These are phyloP conservation scores for Nephrotoma guestfalica DNA, from an alignment of 2,888 invertebrate species.

Conservation along the genomic window DNA sequence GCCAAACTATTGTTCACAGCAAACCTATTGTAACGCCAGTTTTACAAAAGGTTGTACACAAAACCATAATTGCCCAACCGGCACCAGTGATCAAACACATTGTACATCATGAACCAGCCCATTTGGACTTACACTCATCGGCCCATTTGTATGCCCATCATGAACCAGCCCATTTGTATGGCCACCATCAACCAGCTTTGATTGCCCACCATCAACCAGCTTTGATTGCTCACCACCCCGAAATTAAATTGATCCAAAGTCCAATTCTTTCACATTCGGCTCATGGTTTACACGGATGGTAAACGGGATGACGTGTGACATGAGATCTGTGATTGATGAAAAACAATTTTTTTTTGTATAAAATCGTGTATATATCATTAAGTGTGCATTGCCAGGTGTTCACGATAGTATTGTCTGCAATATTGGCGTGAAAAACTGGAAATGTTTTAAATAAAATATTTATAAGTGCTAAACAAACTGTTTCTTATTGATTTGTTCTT, in stretches of 20 bases:
- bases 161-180: not conserved
- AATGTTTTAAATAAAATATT: not conserved
- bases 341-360: not conserved
- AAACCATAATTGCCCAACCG: slow-evolving; percentile 13
- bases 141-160: not conserved
- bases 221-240: not conserved
- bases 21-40: slow-evolving; percentile 21
- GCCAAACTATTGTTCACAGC: slow-evolving; percentile 36
- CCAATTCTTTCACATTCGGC: not conserved
- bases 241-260: not conserved
- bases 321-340: not conserved
- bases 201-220: not conserved
- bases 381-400: not conserved
- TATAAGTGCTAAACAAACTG: not conserved
- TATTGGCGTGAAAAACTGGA: not conserved
- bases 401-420: not conserved
- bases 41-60: slow-evolving; percentile 12
- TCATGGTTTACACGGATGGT: not conserved
- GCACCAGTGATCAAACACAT: slow-evolving; percentile 11
- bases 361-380: not conserved
- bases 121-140: not conserved
- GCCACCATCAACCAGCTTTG: not conserved
- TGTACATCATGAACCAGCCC: not conserved
- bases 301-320: not conserved
- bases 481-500: no score